These are phyloP conservation scores for Ceratosolen fusciceps DNA, from an alignment of 1,140 invertebrate species.

Conservation along the genomic window DNA sequence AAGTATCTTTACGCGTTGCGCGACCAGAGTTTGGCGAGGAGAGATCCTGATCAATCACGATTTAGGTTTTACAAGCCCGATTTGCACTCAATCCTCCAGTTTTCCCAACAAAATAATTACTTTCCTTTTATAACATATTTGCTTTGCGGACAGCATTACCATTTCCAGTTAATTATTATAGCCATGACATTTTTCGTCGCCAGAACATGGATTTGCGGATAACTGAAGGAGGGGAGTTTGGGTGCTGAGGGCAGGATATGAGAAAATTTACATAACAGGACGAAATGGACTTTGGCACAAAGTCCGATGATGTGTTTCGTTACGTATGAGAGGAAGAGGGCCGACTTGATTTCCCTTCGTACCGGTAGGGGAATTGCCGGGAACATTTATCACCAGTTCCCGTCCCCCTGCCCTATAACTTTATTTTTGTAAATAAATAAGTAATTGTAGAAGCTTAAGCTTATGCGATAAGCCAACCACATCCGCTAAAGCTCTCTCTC, in stretches of 20 bases:
- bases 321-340: not conserved
- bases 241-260: not conserved
- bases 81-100: not conserved
- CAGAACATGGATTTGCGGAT: too few relatives aligned
- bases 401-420: too few relatives aligned
- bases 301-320: not conserved
- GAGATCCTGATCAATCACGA: too few relatives aligned
- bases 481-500: too few relatives aligned
- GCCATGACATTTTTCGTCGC: too few relatives aligned
- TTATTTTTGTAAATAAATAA: not conserved
- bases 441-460: too few relatives aligned
- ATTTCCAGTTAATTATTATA: too few relatives aligned
- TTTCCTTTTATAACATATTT: too few relatives aligned
- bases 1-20: not conserved
- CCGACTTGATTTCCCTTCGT: not conserved
- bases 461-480: too few relatives aligned
- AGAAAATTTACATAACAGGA: not conserved
- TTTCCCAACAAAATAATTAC: not conserved
- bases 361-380: not conserved
- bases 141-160: too few relatives aligned
- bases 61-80: not conserved
- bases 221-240: too few relatives aligned
- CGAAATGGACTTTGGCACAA: not conserved
- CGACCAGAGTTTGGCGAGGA: not conserved
- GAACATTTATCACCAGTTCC: not conserved